phyloP scores from a whole-genome alignment of 2,888 invertebrate genomes.

The Eubasilissa splendida region DNA sequence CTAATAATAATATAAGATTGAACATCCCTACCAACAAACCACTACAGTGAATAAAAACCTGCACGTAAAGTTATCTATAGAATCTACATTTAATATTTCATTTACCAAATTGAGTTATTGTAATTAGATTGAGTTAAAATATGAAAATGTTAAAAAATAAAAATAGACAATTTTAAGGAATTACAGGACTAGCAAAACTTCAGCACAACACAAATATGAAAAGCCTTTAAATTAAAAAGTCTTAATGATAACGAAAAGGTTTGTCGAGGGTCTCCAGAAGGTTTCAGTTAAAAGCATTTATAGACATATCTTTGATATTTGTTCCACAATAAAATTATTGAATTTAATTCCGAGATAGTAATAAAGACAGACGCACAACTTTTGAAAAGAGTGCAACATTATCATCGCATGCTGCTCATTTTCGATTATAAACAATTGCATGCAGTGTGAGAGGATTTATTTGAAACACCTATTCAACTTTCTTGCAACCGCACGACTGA shows the following conservation, averaged over 20 bases:
- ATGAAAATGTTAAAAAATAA: too few relatives aligned
- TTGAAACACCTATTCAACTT: conserved; percentile 19
- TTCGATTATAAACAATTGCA: conserved; percentile 22
- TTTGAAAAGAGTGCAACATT: conserved; percentile 7
- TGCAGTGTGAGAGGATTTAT: conserved; percentile 33
- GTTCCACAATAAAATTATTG: background rate
- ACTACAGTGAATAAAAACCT: too few relatives aligned
- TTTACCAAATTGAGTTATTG: too few relatives aligned
- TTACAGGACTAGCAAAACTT: background rate
- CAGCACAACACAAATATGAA: conserved; percentile 12
- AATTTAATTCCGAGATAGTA: conserved; percentile 11
- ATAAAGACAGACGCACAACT: background rate
- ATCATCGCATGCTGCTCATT: conserved; percentile 12
- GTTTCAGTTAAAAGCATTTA: conserved; percentile 25
- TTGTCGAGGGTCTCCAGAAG: conserved; percentile 20
- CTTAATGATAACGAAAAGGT: background rate
- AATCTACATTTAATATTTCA: too few relatives aligned
- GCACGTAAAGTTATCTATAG: too few relatives aligned
- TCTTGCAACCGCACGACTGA: background rate
- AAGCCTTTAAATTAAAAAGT: background rate
- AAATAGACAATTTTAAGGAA: too few relatives aligned
- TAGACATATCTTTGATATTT: background rate
- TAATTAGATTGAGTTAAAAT: too few relatives aligned
- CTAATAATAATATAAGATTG: too few relatives aligned
- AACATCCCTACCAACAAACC: too few relatives aligned